Conservation (phyloP, 2,797 vertebrate genomes). For the Eidolon dupreanum region DNA sequence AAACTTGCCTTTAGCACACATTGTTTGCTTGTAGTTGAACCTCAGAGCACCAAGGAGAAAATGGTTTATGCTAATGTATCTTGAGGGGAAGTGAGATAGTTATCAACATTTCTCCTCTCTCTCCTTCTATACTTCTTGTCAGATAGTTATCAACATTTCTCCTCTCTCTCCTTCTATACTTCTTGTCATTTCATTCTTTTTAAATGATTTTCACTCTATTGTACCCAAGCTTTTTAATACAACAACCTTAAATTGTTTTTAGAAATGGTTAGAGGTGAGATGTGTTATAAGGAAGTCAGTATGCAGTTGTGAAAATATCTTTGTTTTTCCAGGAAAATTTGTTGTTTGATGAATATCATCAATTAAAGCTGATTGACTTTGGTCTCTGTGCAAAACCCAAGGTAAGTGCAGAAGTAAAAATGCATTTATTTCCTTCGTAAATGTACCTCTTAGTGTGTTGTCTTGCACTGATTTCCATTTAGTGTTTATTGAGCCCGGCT, state of each 20-base stretch:
- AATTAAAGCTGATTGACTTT: conserved; percentile 98
- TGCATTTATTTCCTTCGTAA: conserved; percentile 4
- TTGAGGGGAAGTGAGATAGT: not conserved
- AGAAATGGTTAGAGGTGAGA: conserved; percentile 44
- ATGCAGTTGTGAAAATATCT: conserved; percentile 50
- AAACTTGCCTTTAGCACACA: conserved; percentile 27
- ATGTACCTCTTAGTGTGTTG: not conserved
- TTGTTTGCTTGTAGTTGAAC: not conserved
- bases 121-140: not conserved
- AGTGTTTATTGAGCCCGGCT: conserved; percentile 15
- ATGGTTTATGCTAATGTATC: not conserved
- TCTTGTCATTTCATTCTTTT: conserved; percentile 37
- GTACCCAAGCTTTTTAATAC: not conserved
- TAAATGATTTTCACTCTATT: not conserved
- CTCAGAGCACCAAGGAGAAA: not conserved
- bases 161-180: not conserved
- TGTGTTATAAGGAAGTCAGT: conserved; percentile 34
- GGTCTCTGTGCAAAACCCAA: conserved; percentile 97
- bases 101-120: not conserved
- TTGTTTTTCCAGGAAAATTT: conserved; percentile 92
- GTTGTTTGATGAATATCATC: conserved; percentile 93
- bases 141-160: not conserved
- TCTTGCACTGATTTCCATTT: not conserved
- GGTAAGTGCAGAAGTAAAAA: conserved; percentile 83
- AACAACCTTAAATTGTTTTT: conserved; percentile 24